Evolutionary conservation across 2,888 invertebrate genomes (phyloP), one percentile per base, ranked within the genome.

Genomic region (Spialia ferax): DNA sequence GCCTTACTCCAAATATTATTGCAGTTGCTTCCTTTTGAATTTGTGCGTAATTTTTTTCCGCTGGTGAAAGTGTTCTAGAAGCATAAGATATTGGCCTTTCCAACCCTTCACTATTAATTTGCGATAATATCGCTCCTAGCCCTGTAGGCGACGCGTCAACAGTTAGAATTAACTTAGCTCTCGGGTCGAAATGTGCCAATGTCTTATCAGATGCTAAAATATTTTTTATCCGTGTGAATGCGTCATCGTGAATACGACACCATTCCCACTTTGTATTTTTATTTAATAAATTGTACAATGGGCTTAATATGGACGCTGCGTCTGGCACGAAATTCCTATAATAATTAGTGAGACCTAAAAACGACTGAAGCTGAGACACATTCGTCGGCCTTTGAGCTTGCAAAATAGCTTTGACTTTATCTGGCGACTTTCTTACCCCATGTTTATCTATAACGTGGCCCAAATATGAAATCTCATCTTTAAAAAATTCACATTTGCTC

Each of bases 101-200:
- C 7, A 42, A 42, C 15, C 42, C 42, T 42, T 73, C 70, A 2
- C 20, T 26, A 6, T 42, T 68, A 13, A 69, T 48, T 42, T 75
- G 76, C 8, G 75, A 74, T 29, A 76, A 63, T 11, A 77, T 62
- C 6, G 72, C 73, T 0, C 73, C 75, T 18, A 77, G 42, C 1
- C 74, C 74, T 18, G 32, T 68, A 7, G 73, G 74, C 0, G 73
- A 74, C 10, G 76, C 76, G 54, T 77, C 76, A 1, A 76, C 74
- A 0, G 74, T 75, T 20, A 76, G 68, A 18, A 73, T 38, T 45
- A 56, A 71, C 42, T 64, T 68, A 0, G 67, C 61, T 10, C 59
- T 57, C 0, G 63, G 35, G 7, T 68, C 52, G 61, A 63, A 71
- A 67, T 69, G 71, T 0, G 67, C 54, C 56, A 71, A 60, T 0